Evolutionary conservation across 1,140 invertebrate genomes (phyloP).

Genomic region (Bicyclus anynana): DNA sequence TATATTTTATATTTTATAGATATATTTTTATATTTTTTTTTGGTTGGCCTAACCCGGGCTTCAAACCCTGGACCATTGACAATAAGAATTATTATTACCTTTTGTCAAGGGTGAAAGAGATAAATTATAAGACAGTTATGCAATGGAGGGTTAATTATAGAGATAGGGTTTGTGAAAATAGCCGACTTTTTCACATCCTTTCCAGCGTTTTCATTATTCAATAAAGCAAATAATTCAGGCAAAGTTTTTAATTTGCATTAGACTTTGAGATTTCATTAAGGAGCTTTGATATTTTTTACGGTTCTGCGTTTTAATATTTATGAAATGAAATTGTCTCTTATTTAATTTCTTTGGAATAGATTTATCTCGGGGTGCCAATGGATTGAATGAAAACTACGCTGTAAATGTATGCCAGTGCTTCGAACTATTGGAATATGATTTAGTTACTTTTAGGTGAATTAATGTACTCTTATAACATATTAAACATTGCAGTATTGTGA

Average conservation of each 20-base stretch:
- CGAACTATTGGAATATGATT: neutral
- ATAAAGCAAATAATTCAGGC: slow-evolving; percentile 46
- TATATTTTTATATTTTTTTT: no score
- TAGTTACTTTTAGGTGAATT: no score
- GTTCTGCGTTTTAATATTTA: slow-evolving; percentile 5
- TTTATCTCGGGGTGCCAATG: neutral
- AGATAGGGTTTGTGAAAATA: slow-evolving; percentile 65
- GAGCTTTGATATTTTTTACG: slow-evolving; percentile 18
- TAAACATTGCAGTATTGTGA: no score
- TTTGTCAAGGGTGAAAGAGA: no score
- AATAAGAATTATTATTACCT: no score
- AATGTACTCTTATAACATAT: no score
- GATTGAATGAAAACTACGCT: neutral
- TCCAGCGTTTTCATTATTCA: slow-evolving; percentile 49
- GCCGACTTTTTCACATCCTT: slow-evolving; percentile 56
- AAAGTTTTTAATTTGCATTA: slow-evolving; percentile 26
- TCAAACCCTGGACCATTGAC: no score
- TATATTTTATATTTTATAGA: no score
- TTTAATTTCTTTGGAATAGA: neutral
- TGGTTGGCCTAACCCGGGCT: no score
- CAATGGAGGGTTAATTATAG: slow-evolving; percentile 67
- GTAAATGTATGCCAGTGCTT: neutral
- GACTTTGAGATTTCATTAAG: slow-evolving; percentile 40
- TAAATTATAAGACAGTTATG: no score
- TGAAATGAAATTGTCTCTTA: slow-evolving; percentile 6